phyloP scores from a whole-genome alignment of 2,888 invertebrate genomes.

The Spisula subtruncata region DNA sequence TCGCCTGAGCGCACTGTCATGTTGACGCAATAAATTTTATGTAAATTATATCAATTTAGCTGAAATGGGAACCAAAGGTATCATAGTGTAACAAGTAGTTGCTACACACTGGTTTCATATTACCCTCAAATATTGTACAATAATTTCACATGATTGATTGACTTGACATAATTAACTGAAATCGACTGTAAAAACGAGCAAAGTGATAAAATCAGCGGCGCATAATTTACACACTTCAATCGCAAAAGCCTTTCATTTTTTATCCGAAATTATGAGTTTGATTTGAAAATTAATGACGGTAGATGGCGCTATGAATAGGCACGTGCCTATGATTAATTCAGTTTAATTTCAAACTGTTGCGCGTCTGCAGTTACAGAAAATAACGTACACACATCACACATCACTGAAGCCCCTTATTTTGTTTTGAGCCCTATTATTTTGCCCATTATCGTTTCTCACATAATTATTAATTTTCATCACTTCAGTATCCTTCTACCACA shows the following conservation, averaged over 20 bases:
- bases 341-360: slow-evolving; percentile 9
- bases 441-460: not conserved
- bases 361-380: not conserved
- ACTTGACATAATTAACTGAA: not conserved
- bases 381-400: not conserved
- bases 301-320: not conserved
- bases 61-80: not conserved
- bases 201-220: not conserved
- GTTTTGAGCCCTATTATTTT: not conserved
- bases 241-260: not conserved
- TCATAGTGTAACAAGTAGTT: not conserved
- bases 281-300: slow-evolving; percentile 25
- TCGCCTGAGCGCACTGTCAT: too few species aligned
- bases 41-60: not conserved
- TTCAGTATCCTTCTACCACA: not conserved
- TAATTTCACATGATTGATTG: not conserved
- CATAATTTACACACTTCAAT: slow-evolving; percentile 23
- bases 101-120: not conserved
- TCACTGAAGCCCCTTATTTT: not conserved
- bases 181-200: not conserved
- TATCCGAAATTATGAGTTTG: not conserved
- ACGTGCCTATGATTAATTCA: slow-evolving; percentile 15
- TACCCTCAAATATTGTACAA: not conserved
- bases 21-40: too few species aligned
- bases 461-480: not conserved